Base-by-base conservation (phyloP, 2,797 vertebrate species). In the Pempheris klunzingeri region DNA sequence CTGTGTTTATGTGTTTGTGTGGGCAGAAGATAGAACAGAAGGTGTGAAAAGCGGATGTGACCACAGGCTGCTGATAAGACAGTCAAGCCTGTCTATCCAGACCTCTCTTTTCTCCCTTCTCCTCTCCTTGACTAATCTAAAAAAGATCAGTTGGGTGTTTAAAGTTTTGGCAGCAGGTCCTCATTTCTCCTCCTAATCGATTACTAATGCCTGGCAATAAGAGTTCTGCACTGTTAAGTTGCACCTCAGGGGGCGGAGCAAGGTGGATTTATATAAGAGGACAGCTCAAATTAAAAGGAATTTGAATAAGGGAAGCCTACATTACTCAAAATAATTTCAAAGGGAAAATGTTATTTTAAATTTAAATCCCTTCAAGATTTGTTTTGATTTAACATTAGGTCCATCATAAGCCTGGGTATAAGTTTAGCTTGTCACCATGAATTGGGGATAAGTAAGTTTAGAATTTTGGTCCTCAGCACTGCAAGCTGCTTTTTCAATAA, bases 31-130 rank as follows among this genome's bases (percentile, higher is more conserved):
- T 76, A 69, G 78, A 87, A 77, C 71, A 78, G 83, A 82, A 88
- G 84, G 87, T 90, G 89, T 90, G 82, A 87, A 91, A 89, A 87
- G 81, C 39, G 43, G 80, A 91, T 89, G 84, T 90, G 88, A 89
- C 89, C 82, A 89, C 83, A 72, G 88, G 87, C 86, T 81, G 75
- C 79, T 90, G 92, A 95, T 93, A 93, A 93, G 90, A 87, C 82
- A 65, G 85, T 91, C 84, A 80, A 84, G 75, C 71, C 81, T 83
- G 72, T 90, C 89, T 81, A 68, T 89, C 79, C 71, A 67, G 80
- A 81, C 74, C 80, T 87, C 85, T 87, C 81, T 83, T 83, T 79
- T 87, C 78, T 86, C 64, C 66, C 32, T 11, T 87, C 72, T 80
- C 64, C 77, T 92, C 88, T 88, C 78, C 78, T 87, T 62, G 77